A percentile compares a stretch with the other conserved stretches of the same genome.
Conservation (phyloP, 2,113 vertebrate genomes). For the Gymnocephalus cernua region DNA sequence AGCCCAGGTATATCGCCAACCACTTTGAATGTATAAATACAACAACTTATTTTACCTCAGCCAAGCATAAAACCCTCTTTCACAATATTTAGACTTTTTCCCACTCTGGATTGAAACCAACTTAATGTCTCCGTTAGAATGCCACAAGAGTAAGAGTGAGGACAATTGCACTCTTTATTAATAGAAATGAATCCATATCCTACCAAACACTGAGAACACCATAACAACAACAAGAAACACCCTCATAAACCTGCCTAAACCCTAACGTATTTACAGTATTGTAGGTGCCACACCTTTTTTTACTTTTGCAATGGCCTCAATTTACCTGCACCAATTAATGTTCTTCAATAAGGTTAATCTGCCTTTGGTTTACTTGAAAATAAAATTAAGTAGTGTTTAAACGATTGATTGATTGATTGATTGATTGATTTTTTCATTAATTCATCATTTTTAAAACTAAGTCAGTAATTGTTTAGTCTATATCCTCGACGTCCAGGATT, state of each 20-base stretch:
- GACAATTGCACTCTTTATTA: background rate
- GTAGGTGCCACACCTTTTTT: background rate
- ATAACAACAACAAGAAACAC: background rate
- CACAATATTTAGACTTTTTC: background rate
- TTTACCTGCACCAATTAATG: background rate
- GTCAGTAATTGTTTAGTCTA: no score
- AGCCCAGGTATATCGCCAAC: background rate
- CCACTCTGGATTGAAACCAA: background rate
- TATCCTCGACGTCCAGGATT: no score
- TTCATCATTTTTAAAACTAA: background rate
- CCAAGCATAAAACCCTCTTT: background rate
- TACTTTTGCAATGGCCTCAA: background rate
- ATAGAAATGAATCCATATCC: background rate
- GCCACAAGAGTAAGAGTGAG: background rate
- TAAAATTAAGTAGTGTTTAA: background rate
- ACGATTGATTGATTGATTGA: background rate
- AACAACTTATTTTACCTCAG: background rate
- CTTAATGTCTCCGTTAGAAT: background rate
- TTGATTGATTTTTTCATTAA: background rate
- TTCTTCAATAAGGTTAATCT: background rate
- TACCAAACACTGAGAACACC: background rate
- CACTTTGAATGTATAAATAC: background rate
- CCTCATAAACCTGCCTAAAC: background rate
- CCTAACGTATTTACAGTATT: no score
- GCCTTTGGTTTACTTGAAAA: background rate